Conservation (phyloP, 2,888 invertebrate genomes). For the Orthosia gothica region DNA sequence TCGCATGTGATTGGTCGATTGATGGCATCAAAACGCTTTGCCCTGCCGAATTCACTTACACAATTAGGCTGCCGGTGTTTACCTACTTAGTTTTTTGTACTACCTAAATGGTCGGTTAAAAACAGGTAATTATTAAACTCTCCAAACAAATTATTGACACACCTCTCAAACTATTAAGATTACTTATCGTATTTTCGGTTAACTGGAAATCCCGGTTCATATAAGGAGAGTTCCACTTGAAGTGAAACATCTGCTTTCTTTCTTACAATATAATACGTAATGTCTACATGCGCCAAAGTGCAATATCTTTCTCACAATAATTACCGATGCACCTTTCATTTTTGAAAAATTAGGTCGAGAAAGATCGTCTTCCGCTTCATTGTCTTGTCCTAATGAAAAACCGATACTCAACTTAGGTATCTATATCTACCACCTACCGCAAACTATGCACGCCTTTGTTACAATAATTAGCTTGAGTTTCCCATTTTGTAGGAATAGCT, state of each 20-base stretch:
- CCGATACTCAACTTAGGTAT: conserved; percentile 4
- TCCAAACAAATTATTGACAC: not conserved
- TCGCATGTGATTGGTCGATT: too few relatives aligned
- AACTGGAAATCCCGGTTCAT: conserved; percentile 40
- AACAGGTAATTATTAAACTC: not conserved
- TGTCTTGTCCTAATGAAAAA: conserved; percentile 48
- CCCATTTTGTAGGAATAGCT: conserved; percentile 31
- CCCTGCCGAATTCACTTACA: too few relatives aligned
- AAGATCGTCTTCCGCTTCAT: conserved; percentile 59
- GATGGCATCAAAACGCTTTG: too few relatives aligned
- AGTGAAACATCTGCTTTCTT: conserved; percentile 53
- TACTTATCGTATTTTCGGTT: conserved; percentile 17
- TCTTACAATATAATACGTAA: conserved; percentile 39
- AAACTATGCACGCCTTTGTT: conserved; percentile 5
- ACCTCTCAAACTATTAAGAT: not conserved
- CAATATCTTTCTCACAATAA: conserved; percentile 32
- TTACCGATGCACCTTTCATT: conserved; percentile 32
- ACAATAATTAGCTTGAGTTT: conserved; percentile 28
- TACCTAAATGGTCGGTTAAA: not conserved
- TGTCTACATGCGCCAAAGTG: conserved; percentile 28
- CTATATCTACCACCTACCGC: not conserved
- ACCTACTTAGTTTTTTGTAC: not conserved
- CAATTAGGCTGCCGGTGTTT: too few relatives aligned
- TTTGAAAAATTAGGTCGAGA: conserved; percentile 64
- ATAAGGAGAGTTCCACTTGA: conserved; percentile 14